These are phyloP conservation scores for Strongylocentrotus purpuratus DNA, from an alignment of 35 echinoderm and acorn worm genomes.

Conservation along the genomic window DNA sequence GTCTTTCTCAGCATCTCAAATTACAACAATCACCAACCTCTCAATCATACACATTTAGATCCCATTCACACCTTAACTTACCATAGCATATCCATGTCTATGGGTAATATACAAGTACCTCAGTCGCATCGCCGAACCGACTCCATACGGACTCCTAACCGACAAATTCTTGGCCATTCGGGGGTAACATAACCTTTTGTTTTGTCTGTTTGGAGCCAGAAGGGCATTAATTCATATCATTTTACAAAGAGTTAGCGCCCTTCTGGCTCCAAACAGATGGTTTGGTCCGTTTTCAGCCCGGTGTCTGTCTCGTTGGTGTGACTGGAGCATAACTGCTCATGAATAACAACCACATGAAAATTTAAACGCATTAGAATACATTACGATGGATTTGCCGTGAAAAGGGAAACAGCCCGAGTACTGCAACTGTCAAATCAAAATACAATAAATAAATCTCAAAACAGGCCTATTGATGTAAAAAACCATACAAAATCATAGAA, in stretches of 20 bases:
- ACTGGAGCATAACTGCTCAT: too few relatives aligned
- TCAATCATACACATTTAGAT: background rate
- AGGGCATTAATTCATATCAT: too few relatives aligned
- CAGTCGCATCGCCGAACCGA: too few relatives aligned
- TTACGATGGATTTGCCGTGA: background rate
- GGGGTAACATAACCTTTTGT: too few relatives aligned
- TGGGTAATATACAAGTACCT: background rate
- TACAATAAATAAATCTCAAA: constrained; percentile 13
- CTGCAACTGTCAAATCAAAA: background rate
- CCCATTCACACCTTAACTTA: background rate
- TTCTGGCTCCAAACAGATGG: too few relatives aligned
- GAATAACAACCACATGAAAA: too few relatives aligned
- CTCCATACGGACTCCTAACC: too few relatives aligned
- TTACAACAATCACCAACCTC: background rate
- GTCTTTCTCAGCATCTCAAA: background rate
- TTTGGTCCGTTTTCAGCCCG: too few relatives aligned
- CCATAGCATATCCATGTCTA: background rate
- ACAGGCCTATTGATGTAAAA: background rate
- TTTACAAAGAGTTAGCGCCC: too few relatives aligned
- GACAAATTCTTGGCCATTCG: too few relatives aligned
- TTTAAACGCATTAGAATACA: background rate
- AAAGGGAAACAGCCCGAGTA: background rate
- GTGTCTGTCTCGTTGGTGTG: too few relatives aligned
- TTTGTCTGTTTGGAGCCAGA: too few relatives aligned
- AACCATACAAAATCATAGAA: background rate